Evolutionary conservation across 2,888 invertebrate species (phyloP).

Genomic region (Scaptomyza caliginosa): DNA sequence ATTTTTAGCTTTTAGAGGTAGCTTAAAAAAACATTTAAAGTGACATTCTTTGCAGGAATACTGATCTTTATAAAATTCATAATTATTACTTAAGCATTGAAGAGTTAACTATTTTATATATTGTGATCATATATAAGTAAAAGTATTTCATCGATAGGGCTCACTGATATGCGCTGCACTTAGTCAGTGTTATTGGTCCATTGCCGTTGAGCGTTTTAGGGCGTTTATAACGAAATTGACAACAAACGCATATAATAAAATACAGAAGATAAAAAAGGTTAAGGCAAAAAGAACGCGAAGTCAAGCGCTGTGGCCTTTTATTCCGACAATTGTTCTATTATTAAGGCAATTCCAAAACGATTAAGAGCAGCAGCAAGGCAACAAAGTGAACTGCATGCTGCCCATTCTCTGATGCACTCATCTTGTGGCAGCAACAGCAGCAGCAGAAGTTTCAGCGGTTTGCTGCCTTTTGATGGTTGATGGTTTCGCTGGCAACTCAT

Average conservation of each 20-base stretch:
- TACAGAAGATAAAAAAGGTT: conserved; percentile 29
- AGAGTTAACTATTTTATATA: too few relatives aligned
- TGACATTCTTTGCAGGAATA: too few relatives aligned
- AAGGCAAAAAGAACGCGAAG: conserved; percentile 14
- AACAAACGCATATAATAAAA: conserved; percentile 24
- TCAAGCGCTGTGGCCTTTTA: conserved; percentile 42
- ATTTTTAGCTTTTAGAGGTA: too few relatives aligned
- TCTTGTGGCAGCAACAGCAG: background rate
- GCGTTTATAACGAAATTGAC: conserved; percentile 29
- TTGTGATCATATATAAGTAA: background rate
- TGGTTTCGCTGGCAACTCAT: conserved; percentile 75
- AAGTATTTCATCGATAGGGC: background rate
- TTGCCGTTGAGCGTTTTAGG: conserved; percentile 10
- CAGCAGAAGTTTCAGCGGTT: background rate
- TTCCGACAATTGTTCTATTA: conserved; percentile 75
- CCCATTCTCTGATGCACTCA: conserved; percentile 20
- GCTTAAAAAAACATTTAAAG: too few relatives aligned
- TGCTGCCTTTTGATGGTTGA: conserved; percentile 45
- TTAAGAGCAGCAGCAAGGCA: conserved; percentile 66
- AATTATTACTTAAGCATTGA: too few relatives aligned
- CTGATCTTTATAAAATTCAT: too few relatives aligned
- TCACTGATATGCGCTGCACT: conserved; percentile 1
- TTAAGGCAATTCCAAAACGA: conserved; percentile 81
- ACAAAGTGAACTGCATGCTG: conserved; percentile 36
- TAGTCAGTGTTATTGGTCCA: conserved; percentile 14